Base-by-base conservation (phyloP, 2,888 invertebrate species). In the Mesoligia furuncula region DNA sequence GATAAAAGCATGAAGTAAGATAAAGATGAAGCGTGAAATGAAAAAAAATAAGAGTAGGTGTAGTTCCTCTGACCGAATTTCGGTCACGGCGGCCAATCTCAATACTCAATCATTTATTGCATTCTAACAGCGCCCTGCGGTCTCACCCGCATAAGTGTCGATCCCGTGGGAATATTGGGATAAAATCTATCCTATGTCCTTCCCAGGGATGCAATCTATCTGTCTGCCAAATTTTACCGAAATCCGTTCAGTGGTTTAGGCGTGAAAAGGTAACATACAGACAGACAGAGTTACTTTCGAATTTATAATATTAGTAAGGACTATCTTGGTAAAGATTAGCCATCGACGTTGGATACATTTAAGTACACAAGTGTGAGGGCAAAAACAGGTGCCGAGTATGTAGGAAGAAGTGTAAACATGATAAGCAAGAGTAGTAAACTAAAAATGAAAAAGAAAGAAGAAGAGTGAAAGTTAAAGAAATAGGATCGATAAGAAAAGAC, bases 21-120 rank as follows among this genome's bases (percentile, higher is more conserved):
- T 27, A 17, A 31, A 59, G 65, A 27, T 42, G 9, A 66, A 81
- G 36, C 0, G 17, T 36, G 57, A 65, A 80, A 74, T 27, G 24
- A 42, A 51, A 27, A 27, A 24, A 65, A 51, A 45, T 6, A 24
- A 74, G 17, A 13, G 17, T 17, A 27, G 13, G 15, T 51, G 20
- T n/a, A 36, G 17, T 69, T 11, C 24, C 15, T 4, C 15, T 54
- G 17, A 2, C 36, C 17, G 17, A 36, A 57, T 57, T 69, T 69
- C 4, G n/a, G 57, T 69, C n/a, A 24, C 3, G 11, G 7, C 0
- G 20, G 20, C 2, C n/a, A 69, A 20, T 59, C 36, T 6, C 7
- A 36, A 6, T 36, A 36, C 36, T 36, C 36, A 36, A 36, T 36
- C 36, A 36, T 36, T 36, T 36, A 36, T 36, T 36, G 36, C 36